Conservation (phyloP, 2,113 vertebrate species). For the Nanorana parkeri region DNA sequence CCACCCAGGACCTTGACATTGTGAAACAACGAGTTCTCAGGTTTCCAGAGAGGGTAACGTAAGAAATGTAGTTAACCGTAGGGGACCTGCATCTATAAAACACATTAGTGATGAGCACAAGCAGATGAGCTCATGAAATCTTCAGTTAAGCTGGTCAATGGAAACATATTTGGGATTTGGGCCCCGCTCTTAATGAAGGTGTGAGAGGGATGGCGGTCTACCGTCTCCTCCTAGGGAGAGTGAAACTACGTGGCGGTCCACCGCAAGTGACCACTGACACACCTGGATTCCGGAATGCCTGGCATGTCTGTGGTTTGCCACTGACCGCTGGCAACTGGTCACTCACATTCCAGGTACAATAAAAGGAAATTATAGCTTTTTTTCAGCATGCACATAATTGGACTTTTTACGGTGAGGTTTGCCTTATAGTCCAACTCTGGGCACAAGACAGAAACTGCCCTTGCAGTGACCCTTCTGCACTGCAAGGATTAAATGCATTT, state of each 20-base stretch:
- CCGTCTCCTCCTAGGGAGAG: constrained; percentile 4
- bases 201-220: constrained; percentile 23
- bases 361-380: no score
- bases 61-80: neutral
- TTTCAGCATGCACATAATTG: no score
- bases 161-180: neutral
- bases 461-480: no score
- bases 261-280: neutral
- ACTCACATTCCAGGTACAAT: constrained; percentile 24
- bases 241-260: neutral
- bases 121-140: constrained; percentile 32
- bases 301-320: constrained; percentile 11
- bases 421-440: no score
- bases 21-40: neutral
- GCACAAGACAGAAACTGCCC: no score
- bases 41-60: constrained; percentile 5
- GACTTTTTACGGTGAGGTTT: no score
- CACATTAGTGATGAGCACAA: constrained; percentile 29
- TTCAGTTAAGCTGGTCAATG: neutral
- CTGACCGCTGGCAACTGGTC: neutral
- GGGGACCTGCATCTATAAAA: constrained; percentile 18
- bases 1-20: neutral
- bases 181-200: neutral
- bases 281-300: neutral
- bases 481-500: no score